Conservation (phyloP, 2,797 vertebrate genomes). For the Poeciliopsis presidionis region DNA sequence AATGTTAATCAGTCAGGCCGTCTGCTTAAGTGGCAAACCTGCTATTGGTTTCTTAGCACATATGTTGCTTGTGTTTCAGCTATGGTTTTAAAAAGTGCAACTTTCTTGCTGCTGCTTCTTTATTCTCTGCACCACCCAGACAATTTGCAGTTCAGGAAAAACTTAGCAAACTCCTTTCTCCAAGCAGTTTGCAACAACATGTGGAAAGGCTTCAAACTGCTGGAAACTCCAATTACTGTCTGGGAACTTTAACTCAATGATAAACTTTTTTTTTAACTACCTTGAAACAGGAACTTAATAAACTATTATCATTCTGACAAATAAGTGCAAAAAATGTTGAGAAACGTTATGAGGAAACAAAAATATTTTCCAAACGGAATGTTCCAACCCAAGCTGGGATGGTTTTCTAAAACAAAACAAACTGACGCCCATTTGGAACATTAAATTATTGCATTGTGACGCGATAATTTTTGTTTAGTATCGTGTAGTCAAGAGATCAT, state of each 20-base stretch:
- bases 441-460: background rate
- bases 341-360: background rate
- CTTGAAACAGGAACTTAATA: background rate
- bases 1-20: background rate
- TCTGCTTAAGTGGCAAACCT: background rate
- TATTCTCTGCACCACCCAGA: too few relatives aligned
- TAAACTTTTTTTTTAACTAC: background rate
- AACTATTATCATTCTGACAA: background rate
- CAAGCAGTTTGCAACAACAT: too few relatives aligned
- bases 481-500: background rate
- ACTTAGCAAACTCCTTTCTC: too few relatives aligned
- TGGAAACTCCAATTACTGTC: background rate
- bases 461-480: background rate
- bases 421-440: background rate
- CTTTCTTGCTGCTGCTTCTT: too few relatives aligned
- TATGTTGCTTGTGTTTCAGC: too few relatives aligned
- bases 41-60: background rate
- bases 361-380: background rate
- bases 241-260: background rate
- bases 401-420: background rate
- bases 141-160: too few relatives aligned
- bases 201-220: background rate
- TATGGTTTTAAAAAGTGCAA: too few relatives aligned
- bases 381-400: background rate
- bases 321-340: background rate